phyloP scores from a whole-genome alignment of 2,888 invertebrate species.

The Poecilobothrus nobilitatus region DNA sequence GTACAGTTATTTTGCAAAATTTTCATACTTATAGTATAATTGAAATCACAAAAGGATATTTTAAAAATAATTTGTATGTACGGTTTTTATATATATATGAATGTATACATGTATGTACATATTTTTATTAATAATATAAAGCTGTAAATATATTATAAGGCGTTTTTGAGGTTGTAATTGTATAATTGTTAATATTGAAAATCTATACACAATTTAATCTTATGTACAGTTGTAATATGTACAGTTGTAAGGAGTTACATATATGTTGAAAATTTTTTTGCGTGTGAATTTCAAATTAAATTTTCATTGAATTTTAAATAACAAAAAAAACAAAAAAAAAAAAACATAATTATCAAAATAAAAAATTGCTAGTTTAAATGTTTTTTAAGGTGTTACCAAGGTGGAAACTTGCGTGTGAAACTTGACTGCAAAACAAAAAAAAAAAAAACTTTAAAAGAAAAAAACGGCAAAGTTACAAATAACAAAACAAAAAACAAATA shows the following conservation, averaged over 20 bases:
- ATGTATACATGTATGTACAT: no score
- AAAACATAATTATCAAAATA: not conserved
- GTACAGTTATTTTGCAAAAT: no score
- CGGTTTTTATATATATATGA: no score
- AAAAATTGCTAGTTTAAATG: not conserved
- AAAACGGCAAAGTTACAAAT: no score
- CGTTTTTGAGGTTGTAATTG: conserved; percentile 1
- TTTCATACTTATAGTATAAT: no score
- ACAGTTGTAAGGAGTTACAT: not conserved
- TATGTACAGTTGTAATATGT: not conserved
- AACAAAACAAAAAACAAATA: no score
- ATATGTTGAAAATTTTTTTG: not conserved
- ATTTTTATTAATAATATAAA: no score
- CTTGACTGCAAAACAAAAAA: not conserved
- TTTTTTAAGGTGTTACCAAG: not conserved
- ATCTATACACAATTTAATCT: not conserved
- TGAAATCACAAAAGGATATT: no score
- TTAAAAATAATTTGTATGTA: no score
- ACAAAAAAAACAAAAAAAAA: no score
- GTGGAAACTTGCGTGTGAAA: conserved; percentile 4
- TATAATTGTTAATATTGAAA: not conserved
- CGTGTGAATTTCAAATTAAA: not conserved
- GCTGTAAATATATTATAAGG: not conserved
- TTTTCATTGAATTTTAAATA: not conserved
- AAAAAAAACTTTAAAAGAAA: not conserved